phyloP scores from a whole-genome alignment of 2,888 invertebrate species.

The Myopa testacea region DNA sequence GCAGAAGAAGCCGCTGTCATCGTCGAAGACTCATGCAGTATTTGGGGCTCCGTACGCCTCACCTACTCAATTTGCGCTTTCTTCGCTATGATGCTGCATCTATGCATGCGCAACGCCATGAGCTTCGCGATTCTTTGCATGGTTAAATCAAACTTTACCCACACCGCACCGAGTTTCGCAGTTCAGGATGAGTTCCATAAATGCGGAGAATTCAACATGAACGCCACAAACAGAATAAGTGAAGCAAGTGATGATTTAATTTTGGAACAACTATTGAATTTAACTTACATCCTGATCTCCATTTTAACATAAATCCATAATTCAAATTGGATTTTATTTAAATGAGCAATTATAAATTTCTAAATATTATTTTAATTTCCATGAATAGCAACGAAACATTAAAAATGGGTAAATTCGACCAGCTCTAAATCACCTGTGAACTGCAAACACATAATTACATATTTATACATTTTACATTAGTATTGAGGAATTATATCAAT shows the following conservation, averaged over 20 bases:
- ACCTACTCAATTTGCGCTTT: conserved; percentile 66
- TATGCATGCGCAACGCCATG: conserved; percentile 69
- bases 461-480: no score
- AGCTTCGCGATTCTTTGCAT: conserved; percentile 72
- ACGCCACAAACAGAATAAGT: background rate
- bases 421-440: no score
- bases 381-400: no score
- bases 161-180: background rate
- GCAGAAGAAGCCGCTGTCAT: conserved; percentile 35
- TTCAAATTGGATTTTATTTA: no score
- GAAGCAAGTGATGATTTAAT: conserved; percentile 40
- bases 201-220: conserved; percentile 2
- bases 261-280: no score
- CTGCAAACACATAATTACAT: no score
- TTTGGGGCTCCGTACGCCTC: conserved; percentile 64
- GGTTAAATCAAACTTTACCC: conserved; percentile 65
- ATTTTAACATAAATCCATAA: no score
- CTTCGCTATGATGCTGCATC: conserved; percentile 60
- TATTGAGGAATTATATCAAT: no score
- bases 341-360: no score
- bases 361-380: no score
- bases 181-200: conserved; percentile 17
- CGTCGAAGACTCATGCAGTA: conserved; percentile 40
- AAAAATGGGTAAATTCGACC: no score
- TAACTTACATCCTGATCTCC: no score